A percentile compares a stretch with the other conserved stretches of the same genome.
Conservation (phyloP, 1,140 invertebrate genomes). For the Drosophila prosaltans region DNA sequence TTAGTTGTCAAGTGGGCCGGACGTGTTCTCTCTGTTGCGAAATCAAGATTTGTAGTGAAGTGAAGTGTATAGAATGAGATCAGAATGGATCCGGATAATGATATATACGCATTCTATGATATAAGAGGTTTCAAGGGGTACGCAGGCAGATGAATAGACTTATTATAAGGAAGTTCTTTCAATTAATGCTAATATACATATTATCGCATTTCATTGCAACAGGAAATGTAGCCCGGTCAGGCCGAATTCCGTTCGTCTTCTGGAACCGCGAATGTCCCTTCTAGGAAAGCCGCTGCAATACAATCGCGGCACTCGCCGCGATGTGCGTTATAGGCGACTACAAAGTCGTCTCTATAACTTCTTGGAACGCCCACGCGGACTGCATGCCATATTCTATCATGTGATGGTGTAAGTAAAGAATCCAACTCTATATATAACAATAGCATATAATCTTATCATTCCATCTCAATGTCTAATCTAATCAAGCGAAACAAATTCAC, state of each 20-base stretch:
- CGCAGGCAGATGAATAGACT: neutral
- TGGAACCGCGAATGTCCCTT: slow-evolving; percentile 93
- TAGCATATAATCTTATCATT: neutral
- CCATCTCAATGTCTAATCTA: neutral
- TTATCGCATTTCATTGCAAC: slow-evolving; percentile 13
- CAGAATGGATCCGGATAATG: slow-evolving; percentile 71
- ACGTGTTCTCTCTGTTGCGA: slow-evolving; percentile 52
- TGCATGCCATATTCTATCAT: slow-evolving; percentile 94
- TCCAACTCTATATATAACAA: neutral
- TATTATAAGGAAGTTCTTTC: neutral
- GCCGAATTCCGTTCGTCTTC: slow-evolving; percentile 86
- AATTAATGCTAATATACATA: neutral
- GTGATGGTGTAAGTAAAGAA: slow-evolving; percentile 94
- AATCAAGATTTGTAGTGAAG: slow-evolving; percentile 27
- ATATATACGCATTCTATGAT: slow-evolving; percentile 74
- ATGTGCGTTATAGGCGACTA: slow-evolving; percentile 93
- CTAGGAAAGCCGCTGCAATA: slow-evolving; percentile 95
- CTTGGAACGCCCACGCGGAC: slow-evolving; percentile 94
- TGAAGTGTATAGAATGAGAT: slow-evolving; percentile 36
- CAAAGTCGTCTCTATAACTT: slow-evolving; percentile 97
- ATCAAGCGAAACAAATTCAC: neutral
- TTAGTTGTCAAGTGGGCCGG: slow-evolving; percentile 61
- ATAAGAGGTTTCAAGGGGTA: slow-evolving; percentile 66
- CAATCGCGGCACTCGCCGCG: slow-evolving; percentile 90
- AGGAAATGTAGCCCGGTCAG: slow-evolving; percentile 82